Evolutionary conservation across 64 coral and sea anemone genomes (phyloP).

Genomic region (Orbicella faveolata): DNA sequence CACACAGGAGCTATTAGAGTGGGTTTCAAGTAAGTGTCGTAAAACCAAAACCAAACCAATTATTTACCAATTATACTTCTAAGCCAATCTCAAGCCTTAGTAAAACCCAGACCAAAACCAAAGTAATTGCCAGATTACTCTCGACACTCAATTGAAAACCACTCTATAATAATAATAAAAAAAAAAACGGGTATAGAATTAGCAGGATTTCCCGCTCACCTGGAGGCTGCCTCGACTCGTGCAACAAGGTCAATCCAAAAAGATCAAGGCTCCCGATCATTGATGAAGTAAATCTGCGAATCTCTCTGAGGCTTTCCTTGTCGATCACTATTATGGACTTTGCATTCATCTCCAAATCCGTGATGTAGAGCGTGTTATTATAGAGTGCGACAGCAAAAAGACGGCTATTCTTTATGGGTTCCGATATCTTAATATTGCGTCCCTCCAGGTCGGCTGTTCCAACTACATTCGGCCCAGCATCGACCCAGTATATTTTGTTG

Average conservation of each 20-base stretch:
- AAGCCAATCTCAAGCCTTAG: too few species aligned
- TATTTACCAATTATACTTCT: too few species aligned
- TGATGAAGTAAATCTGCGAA: not conserved
- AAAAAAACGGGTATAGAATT: not conserved
- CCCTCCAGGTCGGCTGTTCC: not conserved
- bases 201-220: not conserved
- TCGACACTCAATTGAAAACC: too few species aligned
- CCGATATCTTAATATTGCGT: not conserved
- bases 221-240: not conserved
- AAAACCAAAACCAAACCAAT: too few species aligned
- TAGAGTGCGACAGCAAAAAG: not conserved
- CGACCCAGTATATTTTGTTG: not conserved
- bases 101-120: too few species aligned
- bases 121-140: too few species aligned
- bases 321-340: not conserved
- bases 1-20: too few species aligned
- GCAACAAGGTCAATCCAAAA: not conserved
- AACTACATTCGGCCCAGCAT: not conserved
- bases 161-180: not conserved
- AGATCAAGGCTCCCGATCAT: not conserved
- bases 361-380: not conserved
- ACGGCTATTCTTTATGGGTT: not conserved
- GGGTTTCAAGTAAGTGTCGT: too few species aligned
- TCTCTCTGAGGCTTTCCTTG: not conserved
- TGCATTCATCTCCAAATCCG: not conserved